Evolutionary conservation across 2,113 vertebrate genomes (phyloP).

Genomic region (Amazona vittata): DNA sequence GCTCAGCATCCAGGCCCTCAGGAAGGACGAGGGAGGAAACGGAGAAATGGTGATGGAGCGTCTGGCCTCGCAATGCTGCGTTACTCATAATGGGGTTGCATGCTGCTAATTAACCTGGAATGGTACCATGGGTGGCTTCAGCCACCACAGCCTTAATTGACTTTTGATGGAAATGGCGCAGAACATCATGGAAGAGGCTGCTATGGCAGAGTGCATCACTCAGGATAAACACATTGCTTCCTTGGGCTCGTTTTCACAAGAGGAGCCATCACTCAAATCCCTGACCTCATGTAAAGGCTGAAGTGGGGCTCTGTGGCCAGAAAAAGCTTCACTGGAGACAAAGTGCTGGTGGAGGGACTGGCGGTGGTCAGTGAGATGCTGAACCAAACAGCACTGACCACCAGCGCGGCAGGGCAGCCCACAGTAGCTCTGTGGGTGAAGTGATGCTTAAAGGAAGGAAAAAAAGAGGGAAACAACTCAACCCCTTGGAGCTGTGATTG

Average conservation of each 20-base stretch:
- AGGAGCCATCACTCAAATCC: neutral
- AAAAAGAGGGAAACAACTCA: neutral
- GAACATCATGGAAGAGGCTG: neutral
- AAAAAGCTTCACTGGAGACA: neutral
- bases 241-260: neutral
- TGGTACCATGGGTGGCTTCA: neutral
- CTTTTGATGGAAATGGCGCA: neutral
- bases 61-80: accelerated
- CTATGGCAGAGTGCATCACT: neutral
- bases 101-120: constrained; percentile 2
- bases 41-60: neutral
- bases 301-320: neutral
- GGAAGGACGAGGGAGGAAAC: neutral
- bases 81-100: neutral
- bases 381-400: neutral
- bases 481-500: neutral
- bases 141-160: neutral
- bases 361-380: neutral
- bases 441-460: neutral
- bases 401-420: neutral
- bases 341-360: neutral
- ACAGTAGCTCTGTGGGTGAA: neutral
- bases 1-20: neutral
- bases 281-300: neutral
- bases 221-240: neutral